Conservation (phyloP, 2,113 vertebrate genomes). For the Tragelaphus imberbis region DNA sequence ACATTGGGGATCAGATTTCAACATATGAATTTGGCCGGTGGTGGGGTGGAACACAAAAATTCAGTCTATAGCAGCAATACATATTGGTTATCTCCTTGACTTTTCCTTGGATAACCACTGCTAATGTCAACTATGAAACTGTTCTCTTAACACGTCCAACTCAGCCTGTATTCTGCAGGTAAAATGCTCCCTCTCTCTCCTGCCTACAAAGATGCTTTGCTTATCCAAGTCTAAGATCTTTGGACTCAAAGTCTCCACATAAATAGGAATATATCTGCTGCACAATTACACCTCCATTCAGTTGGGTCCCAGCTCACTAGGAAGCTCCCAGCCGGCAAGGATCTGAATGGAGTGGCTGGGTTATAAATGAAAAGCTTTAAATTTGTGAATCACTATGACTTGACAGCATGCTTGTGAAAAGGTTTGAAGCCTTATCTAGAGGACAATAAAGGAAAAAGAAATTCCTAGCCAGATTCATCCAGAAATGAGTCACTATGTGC, state of each 20-base stretch:
- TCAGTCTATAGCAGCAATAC: background rate
- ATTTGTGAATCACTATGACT: background rate
- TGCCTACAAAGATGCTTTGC: background rate
- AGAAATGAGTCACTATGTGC: background rate
- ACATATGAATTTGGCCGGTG: background rate
- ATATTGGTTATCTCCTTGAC: background rate
- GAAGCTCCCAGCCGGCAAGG: background rate
- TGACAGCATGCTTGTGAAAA: background rate
- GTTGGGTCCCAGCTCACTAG: background rate
- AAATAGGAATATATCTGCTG: background rate
- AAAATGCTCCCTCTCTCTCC: background rate
- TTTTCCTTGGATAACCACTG: background rate
- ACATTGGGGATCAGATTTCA: background rate
- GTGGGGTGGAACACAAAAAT: background rate
- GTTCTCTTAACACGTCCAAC: background rate
- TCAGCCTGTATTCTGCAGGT: background rate
- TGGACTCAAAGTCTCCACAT: background rate
- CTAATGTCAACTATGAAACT: background rate
- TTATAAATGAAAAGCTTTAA: constrained; percentile 15
- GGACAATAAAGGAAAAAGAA: background rate
- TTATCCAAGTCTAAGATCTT: background rate
- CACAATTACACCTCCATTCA: background rate
- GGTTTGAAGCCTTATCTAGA: background rate
- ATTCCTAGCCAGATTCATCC: background rate
- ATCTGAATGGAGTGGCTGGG: background rate